Conservation (phyloP, 2,888 invertebrate genomes). For the Morpho helenor region DNA sequence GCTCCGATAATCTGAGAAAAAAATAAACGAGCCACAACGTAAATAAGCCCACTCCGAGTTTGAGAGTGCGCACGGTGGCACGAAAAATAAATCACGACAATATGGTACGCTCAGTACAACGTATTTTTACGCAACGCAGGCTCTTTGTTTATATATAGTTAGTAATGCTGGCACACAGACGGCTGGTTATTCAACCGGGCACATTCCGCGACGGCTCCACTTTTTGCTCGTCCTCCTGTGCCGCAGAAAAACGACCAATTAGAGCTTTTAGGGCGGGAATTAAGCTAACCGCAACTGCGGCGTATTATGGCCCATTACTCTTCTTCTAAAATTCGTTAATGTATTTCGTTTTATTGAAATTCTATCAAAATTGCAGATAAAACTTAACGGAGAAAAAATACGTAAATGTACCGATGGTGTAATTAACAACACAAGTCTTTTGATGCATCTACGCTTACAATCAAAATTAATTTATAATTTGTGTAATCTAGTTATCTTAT, state of each 20-base stretch:
- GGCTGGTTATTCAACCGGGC: constrained; percentile 76
- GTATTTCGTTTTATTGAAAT: no score
- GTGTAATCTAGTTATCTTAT: no score
- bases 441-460: no score
- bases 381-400: background rate
- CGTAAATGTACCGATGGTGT: background rate
- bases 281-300: constrained; percentile 32
- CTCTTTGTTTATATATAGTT: constrained; percentile 71
- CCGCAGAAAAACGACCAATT: constrained; percentile 59
- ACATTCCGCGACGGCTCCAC: constrained; percentile 73
- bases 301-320: background rate
- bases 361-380: background rate
- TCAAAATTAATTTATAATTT: no score
- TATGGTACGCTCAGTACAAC: constrained; percentile 58
- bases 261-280: constrained; percentile 68
- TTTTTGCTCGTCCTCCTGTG: constrained; percentile 58
- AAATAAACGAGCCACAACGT: constrained; percentile 65
- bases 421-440: no score
- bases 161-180: constrained; percentile 50
- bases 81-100: constrained; percentile 66
- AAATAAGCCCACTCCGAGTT: constrained; percentile 61
- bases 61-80: constrained; percentile 55
- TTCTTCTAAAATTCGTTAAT: no score
- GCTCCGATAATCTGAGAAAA: constrained; percentile 72
- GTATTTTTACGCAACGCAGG: constrained; percentile 75